Base-by-base conservation (phyloP, 2,888 invertebrate species). In the Chymomyza caudatula region DNA sequence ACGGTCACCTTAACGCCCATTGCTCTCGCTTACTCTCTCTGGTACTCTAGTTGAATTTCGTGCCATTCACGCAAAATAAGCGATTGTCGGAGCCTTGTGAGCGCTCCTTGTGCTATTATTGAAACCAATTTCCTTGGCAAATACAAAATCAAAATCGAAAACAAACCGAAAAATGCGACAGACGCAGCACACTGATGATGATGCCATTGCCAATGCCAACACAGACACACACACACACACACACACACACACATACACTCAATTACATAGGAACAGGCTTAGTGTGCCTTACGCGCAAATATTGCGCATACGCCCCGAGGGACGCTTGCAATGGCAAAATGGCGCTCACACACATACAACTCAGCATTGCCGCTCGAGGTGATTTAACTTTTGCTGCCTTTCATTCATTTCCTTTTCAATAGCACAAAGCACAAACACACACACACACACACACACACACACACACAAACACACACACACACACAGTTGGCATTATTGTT, bases 331-430 rank as follows among this genome's bases (percentile, higher is more conserved):
- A 4, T 29, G 25, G 23, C 37, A 37, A 37, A 37, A 37, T 37
- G 29, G 29, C 29, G 29, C 29, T 37, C 29, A 37, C 29, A 37
- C 29, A 11, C 29, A 37, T 6, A 25, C 25, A 25, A 5, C 25
- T 6, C 4, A 37, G 29, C 29, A 65, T 61, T 71, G 37, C n/a
- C 60, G 74, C 85, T 84, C 77, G 85, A 78, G 85, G 85, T 80
- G 79, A 78, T 84, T 80, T 84, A 84, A 79, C 79, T 79, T 79
- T 70, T 79, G 76, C 66, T 78, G 82, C 79, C 78, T 81, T 76
- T 76, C 71, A 74, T 81, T 80, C 77, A 72, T 84, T 76, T 84
- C 82, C 78, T 74, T 81, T 80, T 81, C 82, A 80, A 84, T 81
- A 69, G 78, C 70, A 78, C 72, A 84, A 84, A 70, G 65, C 76